Base-by-base conservation (phyloP, 2,888 invertebrate species). In the Lasioglossum vierecki region DNA sequence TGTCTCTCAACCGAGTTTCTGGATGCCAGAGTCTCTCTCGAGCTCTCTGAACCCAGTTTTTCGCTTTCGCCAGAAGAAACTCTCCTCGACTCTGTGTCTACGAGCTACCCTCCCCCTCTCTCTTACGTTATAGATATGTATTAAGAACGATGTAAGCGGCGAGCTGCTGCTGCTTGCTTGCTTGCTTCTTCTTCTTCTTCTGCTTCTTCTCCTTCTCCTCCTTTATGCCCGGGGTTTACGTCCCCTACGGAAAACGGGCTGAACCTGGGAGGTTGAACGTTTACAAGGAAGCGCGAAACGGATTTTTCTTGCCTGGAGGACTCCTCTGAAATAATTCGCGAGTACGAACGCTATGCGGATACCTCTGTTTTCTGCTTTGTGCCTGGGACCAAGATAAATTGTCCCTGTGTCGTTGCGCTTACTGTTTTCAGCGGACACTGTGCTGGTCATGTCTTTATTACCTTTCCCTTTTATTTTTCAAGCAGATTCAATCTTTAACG, bases 141-240 rank as follows among this genome's bases (percentile, higher is more conserved):
- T 84, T 84, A 85, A 85, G 85, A 80, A 84, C 80, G 76, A 80
- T 77, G 84, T 82, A 84, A 84, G 83, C 72, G 22, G 60, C 44
- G 57, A 8, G 60, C 26, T 30, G n/a, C 71, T 84, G 77, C 80
- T 73, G 57, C 68, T 72, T 41, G 76, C 57, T 44, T 44, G 73
- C 57, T 18, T 57, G 46, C 57, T 49, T 53, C 63, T 39, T 41
- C 72, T 11, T 35, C 41, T 44, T 44, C 76, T 63, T 26, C 22
- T 49, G 6, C 49, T 22, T 49, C 49, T 53, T 22, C 53, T 39
- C 5, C 39, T 39, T 39, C 39, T 57, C 0, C n/a, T n/a, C 11
- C 57, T 57, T 57, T 57, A 11, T 57, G 57, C n/a, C 11, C 11
- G 57, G 11, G 57, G n/a, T 57, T 57, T 57, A 11, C 57, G 57